Base-by-base conservation (phyloP, 1,140 invertebrate species). In the Diprion similis region DNA sequence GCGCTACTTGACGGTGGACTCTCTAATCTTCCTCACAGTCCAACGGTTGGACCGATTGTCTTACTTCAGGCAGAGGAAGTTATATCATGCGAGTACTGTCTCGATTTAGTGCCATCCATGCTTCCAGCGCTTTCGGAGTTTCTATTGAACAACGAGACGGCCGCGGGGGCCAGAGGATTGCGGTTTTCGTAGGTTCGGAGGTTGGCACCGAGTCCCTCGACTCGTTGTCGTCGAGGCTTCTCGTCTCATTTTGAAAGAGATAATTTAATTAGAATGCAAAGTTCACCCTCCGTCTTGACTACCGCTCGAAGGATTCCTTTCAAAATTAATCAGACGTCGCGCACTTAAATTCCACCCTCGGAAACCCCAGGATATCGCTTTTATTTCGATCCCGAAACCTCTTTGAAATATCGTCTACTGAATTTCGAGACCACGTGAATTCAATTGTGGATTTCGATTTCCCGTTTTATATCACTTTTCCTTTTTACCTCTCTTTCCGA, bases 31-130 rank as follows among this genome's bases (percentile, higher is more conserved):
- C 71, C 78, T 81, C 74, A 80, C 80, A 78, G 79, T 80, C 81
- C 74, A 78, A 69, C 78, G 81, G 82, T 82, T 82, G 77, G 80
- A 82, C 78, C 81, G 81, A 82, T 80, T 81, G 80, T 79, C 80
- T 76, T 75, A 80, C 76, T 78, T 72, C 74, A 70, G 71, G 70
- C 78, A 67, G 74, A 37, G 73, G 74, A 77, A 77, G 76, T 82
- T 82, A 59, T 59, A n/a, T 59, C 51, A 59, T 13, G 51, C 51
- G 51, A 59, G 11, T 59, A n/a, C 51, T 59, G 51, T 59, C 51
- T 59, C 51, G 51, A 59, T 59, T 59, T 59, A 59, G 11, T 59
- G n/a, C 51, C 51, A 59, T 37, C 24, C 24, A 59, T 59, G 51
- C 51, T 59, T n/a, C 11, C 51, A 59, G 11, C n/a, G 51, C 51